Base-by-base conservation (phyloP, 1,140 invertebrate genomes). In the Asbolus verrucosus region DNA sequence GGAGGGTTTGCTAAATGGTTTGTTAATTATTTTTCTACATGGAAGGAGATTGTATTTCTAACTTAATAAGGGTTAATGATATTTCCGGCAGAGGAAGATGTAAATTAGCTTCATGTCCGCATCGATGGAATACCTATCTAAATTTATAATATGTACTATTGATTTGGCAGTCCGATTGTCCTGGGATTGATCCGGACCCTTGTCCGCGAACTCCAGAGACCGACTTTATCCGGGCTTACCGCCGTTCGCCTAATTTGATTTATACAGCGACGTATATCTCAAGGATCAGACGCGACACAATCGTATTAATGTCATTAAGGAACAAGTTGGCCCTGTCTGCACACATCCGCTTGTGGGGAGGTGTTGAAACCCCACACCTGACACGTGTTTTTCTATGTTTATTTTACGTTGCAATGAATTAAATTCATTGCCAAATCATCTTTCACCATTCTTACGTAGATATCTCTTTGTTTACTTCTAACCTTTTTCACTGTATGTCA, bases 161-260 rank as follows among this genome's bases (percentile, higher is more conserved):
- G 46, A 41, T 62, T 62, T 62, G 60, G 30, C 60, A 62, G 60
- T 62, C 36, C 60, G 60, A 62, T 62, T 62, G 60, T 62, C 60
- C 36, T 19, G 60, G 60, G 60, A 62, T 62, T 62, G 60, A 62
- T 62, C 60, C 60, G 60, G 60, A 62, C 30, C 60, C 30, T 62
- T 59, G 50, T 59, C 30, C 30, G 50, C 50, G 50, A 33, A 27
- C 50, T 38, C 60, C 43, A 14, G 43, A 27, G 43, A 27, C 43
- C 43, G 43, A 27, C 43, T 50, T 50, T 21, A 50, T 27, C 43
- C 43, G 5, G 43, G 16, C 21, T 50, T 21, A 27, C 43, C 43
- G 21, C 43, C 21, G 15, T 50, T 62, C 60, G 0, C 24, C 60
- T 62, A 62, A 62, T 62, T 62, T 62, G 60, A 62, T 62, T 62